Evolutionary conservation across 2,797 vertebrate species (phyloP), one percentile per base, ranked within the genome.

Genomic region (Rhinophrynus dorsalis): DNA sequence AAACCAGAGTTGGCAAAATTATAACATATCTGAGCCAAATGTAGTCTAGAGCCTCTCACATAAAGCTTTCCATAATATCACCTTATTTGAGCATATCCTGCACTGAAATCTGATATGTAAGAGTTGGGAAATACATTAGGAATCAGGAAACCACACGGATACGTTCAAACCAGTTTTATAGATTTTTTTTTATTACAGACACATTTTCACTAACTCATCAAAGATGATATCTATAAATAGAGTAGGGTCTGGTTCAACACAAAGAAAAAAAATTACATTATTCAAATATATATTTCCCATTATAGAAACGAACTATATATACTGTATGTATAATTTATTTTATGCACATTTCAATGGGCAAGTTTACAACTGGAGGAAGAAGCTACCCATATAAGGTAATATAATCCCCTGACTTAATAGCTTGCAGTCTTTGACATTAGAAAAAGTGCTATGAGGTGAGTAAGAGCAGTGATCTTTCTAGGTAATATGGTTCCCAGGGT

Each of bases 81-180:
- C 67, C 67, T 61, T 61, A 61, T 69, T 69, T 69, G 67, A 69
- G 61, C 67, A 69, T 69, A 13, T 69, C 57, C 67, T 15, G 5
- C 48, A 33, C 17, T 52, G 67, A 61, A 69, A 69, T 45, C 47
- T 18, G 48, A 69, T 54, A 32, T 48, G 17, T 6, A 42, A 12
- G 20, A 52, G 35, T 51, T 45, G 38, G 57, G 27, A 61, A 54
- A 69, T 26, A 21, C 42, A 61, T 20, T n/a, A 50, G 21, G 24
- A 27, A 50, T 6, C 47, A 50, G 20, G 23, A 26, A 18, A 44
- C n/a, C n/a, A n/a, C n/a, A n/a, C n/a, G n/a, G 47, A 61, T 52
- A 47, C 32, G 24, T 54, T 68, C 17, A 68, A 68, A 52, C 59
- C 57, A 45, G 33, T 48, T 18, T 38, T 65, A 52, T 51, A 54